Evolutionary conservation across 2,113 vertebrate species (phyloP), one percentile per base, ranked within the genome.

Genomic region (Chloropsis hardwickii): DNA sequence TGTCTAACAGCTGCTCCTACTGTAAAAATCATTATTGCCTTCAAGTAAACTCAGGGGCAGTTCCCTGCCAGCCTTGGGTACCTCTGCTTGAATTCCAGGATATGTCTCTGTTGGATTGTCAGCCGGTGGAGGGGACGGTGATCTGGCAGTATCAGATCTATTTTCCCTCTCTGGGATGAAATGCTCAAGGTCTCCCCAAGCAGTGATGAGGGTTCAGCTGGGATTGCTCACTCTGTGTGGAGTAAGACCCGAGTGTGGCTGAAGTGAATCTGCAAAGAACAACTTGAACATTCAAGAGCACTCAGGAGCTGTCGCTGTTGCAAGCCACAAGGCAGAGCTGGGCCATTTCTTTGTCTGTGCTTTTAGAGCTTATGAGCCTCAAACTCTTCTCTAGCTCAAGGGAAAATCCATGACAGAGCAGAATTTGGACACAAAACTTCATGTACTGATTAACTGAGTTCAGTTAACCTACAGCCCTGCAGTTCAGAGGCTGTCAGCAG

Each of bases 301-400:
- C 11, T 73, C 50, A n/a, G 72, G 77, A 81, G 15, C 33, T 11
- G 18, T 24, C 1, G 1, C 18, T 0, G 0, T 4, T 19, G 9
- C 4, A 83, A 33, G 64, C 6, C 47, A 33, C 1, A 8, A 42
- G 28, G 54, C 58, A 73, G 47, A 53, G 35, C 11, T 35, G 13
- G 48, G 22, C 5, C 51, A 12, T 60, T 74, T 40, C 35, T 76
- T 17, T 24, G 56, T 64, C 81, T 77, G 12, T 5, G 16, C 23
- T 80, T 90, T 72, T 50, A 20, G 21, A 73, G 42, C 16, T 94
- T 57, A 11, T 9, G 17, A 54, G 17, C 42, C 35, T 92, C 82
- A 65, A 42, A 42, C 3, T 42, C 10, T 58, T 47, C 62, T 27
- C 6, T 35, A 69, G 39, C 21, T 66, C 24, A 45, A 56, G 42